Base-by-base conservation (phyloP, 2,888 invertebrate species). In the Drosophila neonasuta region DNA sequence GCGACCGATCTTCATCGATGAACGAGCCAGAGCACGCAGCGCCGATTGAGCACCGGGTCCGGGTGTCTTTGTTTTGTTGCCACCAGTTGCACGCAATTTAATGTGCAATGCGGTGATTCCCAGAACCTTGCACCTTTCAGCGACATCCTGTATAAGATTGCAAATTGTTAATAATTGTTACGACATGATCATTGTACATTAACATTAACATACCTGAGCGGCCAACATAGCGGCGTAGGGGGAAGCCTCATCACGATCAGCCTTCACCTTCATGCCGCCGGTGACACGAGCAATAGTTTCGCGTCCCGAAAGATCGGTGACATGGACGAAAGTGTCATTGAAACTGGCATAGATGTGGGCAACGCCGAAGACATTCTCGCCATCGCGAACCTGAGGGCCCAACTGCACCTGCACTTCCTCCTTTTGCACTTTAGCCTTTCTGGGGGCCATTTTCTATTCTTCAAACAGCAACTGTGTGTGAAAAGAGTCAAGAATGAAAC, bases 141-240 rank as follows among this genome's bases (percentile, higher is more conserved):
- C 98, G 67, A 99, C 99, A 93, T 99, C 99, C 96, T 96, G 36
- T n/a, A 90, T 15, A 62, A 48, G 6, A 39, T 24, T 5, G 6
- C 6, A 9, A 2, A 32, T 32, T 50, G 17, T 15, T 15, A 45
- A 41, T 2, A 49, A 13, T n/a, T 15, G 5, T 1, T 4, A 15
- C 20, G 29, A 45, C 2, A 41, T 6, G 11, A n/a, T 11, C 9
- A 39, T 3, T 39, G 1, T n/a, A 10, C 10, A 2, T 17, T 2
- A 10, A 17, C 41, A 15, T 15, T 2, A 10, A 17, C 41, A 89
- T 92, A 96, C 96, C 94, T 99, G 99, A 79, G 99, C 99, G 86
- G 99, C 99, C 92, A 99, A 97, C 99, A 99, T 99, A 94, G 99
- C 99, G 89, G 99, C 99, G 91, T 99, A 99, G 50, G 99, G 99